phyloP scores from a whole-genome alignment of 2,888 invertebrate genomes.

The Diarsia dahlii region DNA sequence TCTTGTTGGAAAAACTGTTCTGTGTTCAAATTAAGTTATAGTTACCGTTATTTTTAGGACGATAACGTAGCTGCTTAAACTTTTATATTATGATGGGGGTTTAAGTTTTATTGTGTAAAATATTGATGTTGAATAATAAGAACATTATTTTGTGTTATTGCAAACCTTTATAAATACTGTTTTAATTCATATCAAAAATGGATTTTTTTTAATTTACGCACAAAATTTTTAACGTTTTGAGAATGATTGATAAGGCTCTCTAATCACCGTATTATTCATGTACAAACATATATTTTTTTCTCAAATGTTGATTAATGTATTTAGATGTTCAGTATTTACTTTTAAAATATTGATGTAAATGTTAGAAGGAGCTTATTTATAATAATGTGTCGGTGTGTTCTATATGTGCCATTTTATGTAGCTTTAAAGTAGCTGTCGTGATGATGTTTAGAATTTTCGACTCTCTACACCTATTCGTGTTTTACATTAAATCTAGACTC shows the following conservation, averaged over 20 bases:
- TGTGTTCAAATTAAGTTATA: constrained; percentile 74
- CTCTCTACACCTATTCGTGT: constrained; percentile 37
- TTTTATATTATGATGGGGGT: constrained; percentile 61
- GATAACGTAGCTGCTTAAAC: constrained; percentile 64
- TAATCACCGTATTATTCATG: constrained; percentile 35
- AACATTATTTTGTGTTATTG: neutral
- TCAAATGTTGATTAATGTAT: constrained; percentile 27
- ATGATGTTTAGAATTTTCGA: constrained; percentile 60
- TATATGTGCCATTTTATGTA: constrained; percentile 79
- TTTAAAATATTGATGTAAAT: constrained; percentile 44
- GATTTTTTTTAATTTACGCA: too few relatives aligned
- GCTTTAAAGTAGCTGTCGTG: constrained; percentile 59
- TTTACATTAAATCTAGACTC: constrained; percentile 11
- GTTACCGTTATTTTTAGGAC: constrained; percentile 73
- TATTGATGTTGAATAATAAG: constrained; percentile 26
- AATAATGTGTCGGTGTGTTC: constrained; percentile 80
- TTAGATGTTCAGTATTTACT: constrained; percentile 33
- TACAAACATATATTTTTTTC: constrained; percentile 9
- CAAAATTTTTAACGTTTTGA: constrained; percentile 11
- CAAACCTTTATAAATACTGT: constrained; percentile 2
- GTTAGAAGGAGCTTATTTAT: constrained; percentile 74
- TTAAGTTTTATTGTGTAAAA: constrained; percentile 45
- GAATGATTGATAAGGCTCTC: constrained; percentile 26
- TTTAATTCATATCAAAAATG: too few relatives aligned
- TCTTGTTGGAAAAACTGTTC: constrained; percentile 61